These are phyloP conservation scores for Tyria jacobaeae DNA, from an alignment of 2,888 invertebrate genomes.

Conservation along the genomic window DNA sequence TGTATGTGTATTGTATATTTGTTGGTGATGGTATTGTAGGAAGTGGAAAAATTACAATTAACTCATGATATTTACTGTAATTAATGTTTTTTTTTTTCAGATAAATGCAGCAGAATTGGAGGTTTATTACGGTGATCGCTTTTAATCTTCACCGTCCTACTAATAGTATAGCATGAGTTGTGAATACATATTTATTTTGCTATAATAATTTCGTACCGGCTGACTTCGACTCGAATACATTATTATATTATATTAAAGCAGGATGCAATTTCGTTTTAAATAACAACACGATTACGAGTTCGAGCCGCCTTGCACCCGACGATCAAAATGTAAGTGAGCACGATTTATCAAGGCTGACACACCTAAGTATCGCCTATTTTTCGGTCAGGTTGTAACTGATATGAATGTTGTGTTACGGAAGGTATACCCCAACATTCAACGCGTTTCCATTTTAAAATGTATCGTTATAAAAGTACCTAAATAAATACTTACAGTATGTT, in stretches of 20 bases:
- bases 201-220: not conserved
- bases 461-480: too few relatives aligned
- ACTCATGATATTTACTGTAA: not conserved
- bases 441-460: not conserved
- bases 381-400: not conserved
- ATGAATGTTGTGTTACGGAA: not conserved
- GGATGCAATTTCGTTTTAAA: not conserved
- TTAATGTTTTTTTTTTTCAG: not conserved
- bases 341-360: not conserved
- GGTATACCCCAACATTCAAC: not conserved
- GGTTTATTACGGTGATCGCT: not conserved
- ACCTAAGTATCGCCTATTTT: not conserved
- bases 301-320: not conserved
- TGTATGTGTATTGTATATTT: too few relatives aligned
- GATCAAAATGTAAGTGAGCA: not conserved
- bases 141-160: too few relatives aligned
- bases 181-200: too few relatives aligned
- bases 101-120: not conserved
- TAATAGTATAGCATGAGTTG: too few relatives aligned
- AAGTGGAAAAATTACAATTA: not conserved
- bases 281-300: not conserved
- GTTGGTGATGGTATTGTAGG: not conserved
- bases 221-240: too few relatives aligned
- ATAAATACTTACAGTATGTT: too few relatives aligned
- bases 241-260: too few relatives aligned